Evolutionary conservation across 23 tunicate genomes (phyloP).

Genomic region (Clavelina lepadiformis): DNA sequence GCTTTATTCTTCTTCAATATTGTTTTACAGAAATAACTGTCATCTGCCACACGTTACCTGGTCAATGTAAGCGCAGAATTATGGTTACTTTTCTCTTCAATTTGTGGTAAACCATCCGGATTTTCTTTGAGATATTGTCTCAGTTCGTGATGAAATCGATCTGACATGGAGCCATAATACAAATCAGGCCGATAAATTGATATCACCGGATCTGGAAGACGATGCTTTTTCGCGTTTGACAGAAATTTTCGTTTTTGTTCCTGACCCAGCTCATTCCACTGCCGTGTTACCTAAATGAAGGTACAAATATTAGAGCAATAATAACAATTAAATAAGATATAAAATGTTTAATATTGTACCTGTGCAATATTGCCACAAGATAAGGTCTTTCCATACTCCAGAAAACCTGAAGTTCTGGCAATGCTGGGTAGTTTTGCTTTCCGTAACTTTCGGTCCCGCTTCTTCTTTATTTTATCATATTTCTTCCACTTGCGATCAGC

Average conservation of each 20-base stretch:
- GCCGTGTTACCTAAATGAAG: too few species aligned
- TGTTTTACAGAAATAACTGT: too few species aligned
- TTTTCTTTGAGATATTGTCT: conserved; percentile 35
- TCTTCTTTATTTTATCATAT: conserved; percentile 42
- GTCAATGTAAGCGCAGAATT: too few species aligned
- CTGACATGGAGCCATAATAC: conserved; percentile 73
- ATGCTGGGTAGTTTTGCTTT: too few species aligned
- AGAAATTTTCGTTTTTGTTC: conserved; percentile 5
- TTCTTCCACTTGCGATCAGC: conserved; percentile 43
- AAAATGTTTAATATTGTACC: too few species aligned
- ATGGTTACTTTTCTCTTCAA: too few species aligned
- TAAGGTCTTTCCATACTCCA: conserved; percentile 17
- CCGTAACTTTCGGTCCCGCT: conserved; percentile 32
- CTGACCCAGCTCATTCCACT: conserved; percentile 31
- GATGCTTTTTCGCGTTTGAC: conserved; percentile 11
- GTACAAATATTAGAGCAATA: too few species aligned
- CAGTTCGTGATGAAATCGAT: conserved; percentile 32
- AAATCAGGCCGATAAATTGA: conserved; percentile 61
- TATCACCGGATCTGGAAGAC: conserved; percentile 48
- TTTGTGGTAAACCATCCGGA: conserved; percentile 27
- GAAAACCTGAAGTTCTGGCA: conserved; percentile 54
- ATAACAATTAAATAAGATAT: too few species aligned
- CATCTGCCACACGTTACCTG: too few species aligned
- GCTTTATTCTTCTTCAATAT: not conserved
- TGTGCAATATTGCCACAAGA: not conserved